Percentiles rank a stretch among this genome's conserved stretches.
Conservation (phyloP, 2,888 invertebrate genomes). For the Brachypterus glaber region DNA sequence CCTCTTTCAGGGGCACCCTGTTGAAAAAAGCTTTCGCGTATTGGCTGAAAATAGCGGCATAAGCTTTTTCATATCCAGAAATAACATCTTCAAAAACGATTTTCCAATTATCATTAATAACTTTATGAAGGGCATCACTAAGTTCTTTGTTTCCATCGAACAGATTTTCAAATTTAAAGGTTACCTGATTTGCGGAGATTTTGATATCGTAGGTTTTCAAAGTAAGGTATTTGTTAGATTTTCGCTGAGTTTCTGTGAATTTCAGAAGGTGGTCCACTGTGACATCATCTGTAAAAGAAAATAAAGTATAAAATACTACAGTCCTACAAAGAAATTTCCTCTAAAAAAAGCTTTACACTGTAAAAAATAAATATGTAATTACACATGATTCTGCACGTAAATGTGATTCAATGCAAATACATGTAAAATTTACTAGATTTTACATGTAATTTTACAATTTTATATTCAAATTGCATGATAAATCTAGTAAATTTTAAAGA, state of each 20-base stretch:
- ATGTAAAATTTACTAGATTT: too few relatives aligned
- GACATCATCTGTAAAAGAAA: constrained; percentile 10
- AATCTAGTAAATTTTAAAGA: too few relatives aligned
- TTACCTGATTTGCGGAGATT: constrained; percentile 9
- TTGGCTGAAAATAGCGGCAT: constrained; percentile 11
- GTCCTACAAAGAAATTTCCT: too few relatives aligned
- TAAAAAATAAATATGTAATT: too few relatives aligned
- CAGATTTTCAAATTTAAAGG: constrained; percentile 21
- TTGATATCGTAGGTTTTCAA: constrained; percentile 12
- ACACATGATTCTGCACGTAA: too few relatives aligned
- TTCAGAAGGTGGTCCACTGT: constrained; percentile 7
- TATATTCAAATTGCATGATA: too few relatives aligned
- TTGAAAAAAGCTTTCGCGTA: constrained; percentile 14
- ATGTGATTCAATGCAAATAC: too few relatives aligned
- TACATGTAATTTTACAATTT: too few relatives aligned
- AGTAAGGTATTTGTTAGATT: too few relatives aligned
- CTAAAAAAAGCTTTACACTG: too few relatives aligned
- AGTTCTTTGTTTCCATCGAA: constrained; percentile 24
- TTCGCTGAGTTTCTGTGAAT: too few relatives aligned
- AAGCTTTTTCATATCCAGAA: constrained; percentile 18
- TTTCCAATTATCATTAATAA: constrained; percentile 25
- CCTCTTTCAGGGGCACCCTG: constrained; percentile 11
- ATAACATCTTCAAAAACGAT: constrained; percentile 20
- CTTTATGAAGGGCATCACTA: constrained; percentile 18
- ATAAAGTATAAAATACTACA: neutral